Conservation (phyloP, 2,797 vertebrate genomes). For the Rhabdomys pumilio region DNA sequence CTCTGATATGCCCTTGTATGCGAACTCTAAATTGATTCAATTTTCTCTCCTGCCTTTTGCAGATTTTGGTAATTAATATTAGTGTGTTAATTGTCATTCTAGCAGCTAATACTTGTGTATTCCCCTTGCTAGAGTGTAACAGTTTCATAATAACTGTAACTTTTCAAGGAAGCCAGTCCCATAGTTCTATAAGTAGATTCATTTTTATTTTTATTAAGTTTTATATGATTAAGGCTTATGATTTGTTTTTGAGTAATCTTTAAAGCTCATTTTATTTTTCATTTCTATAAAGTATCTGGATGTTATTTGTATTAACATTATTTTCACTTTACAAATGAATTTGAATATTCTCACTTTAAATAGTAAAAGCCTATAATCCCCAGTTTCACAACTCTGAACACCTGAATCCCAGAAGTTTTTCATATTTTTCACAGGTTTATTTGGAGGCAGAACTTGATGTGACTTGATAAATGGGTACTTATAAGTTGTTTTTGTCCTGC, state of each 20-base stretch:
- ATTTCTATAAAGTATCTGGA: conserved; percentile 58
- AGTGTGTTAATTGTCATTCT: conserved; percentile 2
- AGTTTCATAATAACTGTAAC: conserved; percentile 40
- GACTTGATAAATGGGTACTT: background rate
- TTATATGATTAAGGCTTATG: conserved; percentile 62
- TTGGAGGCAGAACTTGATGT: conserved; percentile 45
- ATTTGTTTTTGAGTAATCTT: conserved; percentile 50
- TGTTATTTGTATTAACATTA: conserved; percentile 50
- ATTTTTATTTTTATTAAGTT: conserved; percentile 76
- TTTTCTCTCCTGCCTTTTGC: conserved; percentile 27
- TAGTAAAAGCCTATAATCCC: background rate
- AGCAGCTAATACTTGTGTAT: background rate
- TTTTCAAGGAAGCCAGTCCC: conserved; percentile 53
- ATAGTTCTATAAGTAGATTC: conserved; percentile 32
- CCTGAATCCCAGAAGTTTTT: conserved; percentile 10
- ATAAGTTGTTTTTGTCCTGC: conserved; percentile 24
- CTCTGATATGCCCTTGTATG: background rate
- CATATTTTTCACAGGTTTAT: conserved; percentile 46
- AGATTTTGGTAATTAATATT: conserved; percentile 34
- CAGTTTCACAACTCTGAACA: conserved; percentile 49
- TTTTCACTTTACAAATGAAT: conserved; percentile 62
- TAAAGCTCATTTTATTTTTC: conserved; percentile 69
- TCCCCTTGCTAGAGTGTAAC: conserved; percentile 15
- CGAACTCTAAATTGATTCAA: background rate
- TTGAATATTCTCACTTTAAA: conserved; percentile 56